Percentiles rank a stretch among this genome's conserved stretches.
Evolutionary conservation across 2,888 invertebrate genomes (phyloP).

Genomic region (Troglohyphantes excavatus): DNA sequence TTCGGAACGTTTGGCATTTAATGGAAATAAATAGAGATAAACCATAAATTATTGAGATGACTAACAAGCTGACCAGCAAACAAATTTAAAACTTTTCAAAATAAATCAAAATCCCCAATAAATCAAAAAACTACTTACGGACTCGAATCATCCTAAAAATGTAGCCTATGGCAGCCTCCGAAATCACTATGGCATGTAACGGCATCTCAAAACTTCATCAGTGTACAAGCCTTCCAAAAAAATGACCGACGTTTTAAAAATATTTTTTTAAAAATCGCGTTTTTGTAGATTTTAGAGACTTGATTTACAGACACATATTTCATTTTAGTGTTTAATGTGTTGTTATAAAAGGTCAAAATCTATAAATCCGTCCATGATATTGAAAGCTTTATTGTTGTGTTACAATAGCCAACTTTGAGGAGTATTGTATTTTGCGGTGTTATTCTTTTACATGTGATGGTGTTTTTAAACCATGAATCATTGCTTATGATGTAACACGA

Average conservation of each 20-base stretch:
- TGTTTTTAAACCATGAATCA: neutral
- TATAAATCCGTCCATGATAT: neutral
- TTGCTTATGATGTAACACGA: neutral
- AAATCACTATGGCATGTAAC: slow-evolving; percentile 13
- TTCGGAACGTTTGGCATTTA: no score
- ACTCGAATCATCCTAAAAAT: slow-evolving; percentile 7
- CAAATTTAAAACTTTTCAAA: neutral
- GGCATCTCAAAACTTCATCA: slow-evolving; percentile 11
- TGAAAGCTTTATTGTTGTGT: neutral
- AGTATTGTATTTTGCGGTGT: neutral
- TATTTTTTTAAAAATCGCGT: no score
- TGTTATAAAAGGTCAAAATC: neutral
- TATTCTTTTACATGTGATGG: neutral
- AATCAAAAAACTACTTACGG: slow-evolving; percentile 29
- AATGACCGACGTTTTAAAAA: slow-evolving; percentile 3
- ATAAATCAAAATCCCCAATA: neutral
- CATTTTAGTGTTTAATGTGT: neutral
- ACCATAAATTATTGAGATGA: no score
- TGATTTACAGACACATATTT: neutral
- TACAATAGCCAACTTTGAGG: neutral
- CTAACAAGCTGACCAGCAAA: no score
- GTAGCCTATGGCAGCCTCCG: slow-evolving; percentile 15
- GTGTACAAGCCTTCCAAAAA: neutral
- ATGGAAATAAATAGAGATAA: no score
- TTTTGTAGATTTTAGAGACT: neutral